Evolutionary conservation across 2,113 vertebrate genomes (phyloP).

Genomic region (Chlamydotis undulata): DNA sequence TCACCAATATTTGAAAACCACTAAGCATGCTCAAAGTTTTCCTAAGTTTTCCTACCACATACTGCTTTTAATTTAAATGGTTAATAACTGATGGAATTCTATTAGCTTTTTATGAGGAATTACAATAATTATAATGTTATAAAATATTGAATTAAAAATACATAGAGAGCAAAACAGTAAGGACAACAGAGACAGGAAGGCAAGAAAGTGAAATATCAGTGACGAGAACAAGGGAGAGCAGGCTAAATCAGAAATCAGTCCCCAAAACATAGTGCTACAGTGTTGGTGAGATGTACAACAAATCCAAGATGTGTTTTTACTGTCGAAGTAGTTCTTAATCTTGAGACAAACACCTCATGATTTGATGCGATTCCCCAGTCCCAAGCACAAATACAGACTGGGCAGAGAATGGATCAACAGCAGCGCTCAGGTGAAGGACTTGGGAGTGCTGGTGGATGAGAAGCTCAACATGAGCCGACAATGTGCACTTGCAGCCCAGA

Average conservation of each 20-base stretch:
- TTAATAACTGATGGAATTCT: background rate
- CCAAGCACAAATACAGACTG: too few species aligned
- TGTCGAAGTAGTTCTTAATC: background rate
- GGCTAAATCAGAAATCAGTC: background rate
- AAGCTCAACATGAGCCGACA: too few species aligned
- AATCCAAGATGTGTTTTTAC: background rate
- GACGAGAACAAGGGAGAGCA: background rate
- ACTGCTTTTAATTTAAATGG: background rate
- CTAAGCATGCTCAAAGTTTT: background rate
- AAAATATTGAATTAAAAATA: background rate
- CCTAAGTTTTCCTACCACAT: background rate
- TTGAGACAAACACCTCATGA: background rate
- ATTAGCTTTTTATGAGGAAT: background rate
- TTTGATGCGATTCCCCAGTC: background rate
- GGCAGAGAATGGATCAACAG: too few species aligned
- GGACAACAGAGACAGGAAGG: background rate
- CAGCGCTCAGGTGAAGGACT: too few species aligned
- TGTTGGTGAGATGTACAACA: background rate
- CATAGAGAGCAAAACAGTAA: background rate
- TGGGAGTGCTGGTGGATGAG: too few species aligned
- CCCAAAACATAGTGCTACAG: background rate
- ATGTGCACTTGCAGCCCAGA: too few species aligned
- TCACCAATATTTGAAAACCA: background rate
- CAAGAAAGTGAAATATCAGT: background rate
- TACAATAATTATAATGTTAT: background rate